Percentiles rank a stretch among this genome's conserved stretches.
Conservation (phyloP, 2,113 vertebrate genomes). For the Hemiprocne comata region DNA sequence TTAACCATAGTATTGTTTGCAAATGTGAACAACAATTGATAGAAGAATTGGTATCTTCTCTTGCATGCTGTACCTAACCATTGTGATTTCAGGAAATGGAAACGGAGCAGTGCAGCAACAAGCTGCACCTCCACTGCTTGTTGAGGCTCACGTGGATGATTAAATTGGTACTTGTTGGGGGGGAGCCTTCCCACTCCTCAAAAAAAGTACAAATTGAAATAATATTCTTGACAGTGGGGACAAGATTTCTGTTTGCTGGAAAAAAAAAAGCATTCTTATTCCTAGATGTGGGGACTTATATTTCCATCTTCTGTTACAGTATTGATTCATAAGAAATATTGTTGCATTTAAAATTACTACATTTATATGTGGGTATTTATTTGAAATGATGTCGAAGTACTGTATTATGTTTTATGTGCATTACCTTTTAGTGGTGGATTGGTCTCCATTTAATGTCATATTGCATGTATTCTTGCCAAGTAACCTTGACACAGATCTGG, state of each 20-base stretch:
- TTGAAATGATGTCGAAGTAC: constrained; percentile 93
- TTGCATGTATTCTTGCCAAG: constrained; percentile 95
- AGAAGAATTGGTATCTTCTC: constrained; percentile 74
- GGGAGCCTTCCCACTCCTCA: constrained; percentile 49
- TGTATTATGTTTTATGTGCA: constrained; percentile 96
- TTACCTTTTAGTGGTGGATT: constrained; percentile 91
- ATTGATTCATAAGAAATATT: constrained; percentile 92
- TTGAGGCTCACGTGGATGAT: constrained; percentile 74
- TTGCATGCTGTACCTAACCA: constrained; percentile 84
- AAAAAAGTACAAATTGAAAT: constrained; percentile 84
- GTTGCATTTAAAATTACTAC: constrained; percentile 92
- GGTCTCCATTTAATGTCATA: constrained; percentile 89
- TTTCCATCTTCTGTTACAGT: constrained; percentile 94
- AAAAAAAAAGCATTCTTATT: constrained; percentile 86
- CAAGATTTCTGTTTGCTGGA: constrained; percentile 99
- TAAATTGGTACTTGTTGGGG: constrained; percentile 69
- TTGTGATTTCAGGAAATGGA: constrained; percentile 98
- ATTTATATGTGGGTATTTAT: constrained; percentile 98
- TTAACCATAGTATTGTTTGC: constrained; percentile 86
- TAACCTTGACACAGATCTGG: constrained; percentile 90
- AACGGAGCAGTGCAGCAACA: constrained; percentile 82
- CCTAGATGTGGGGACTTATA: constrained; percentile 89
- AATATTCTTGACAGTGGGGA: constrained; percentile 18
- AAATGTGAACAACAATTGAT: constrained; percentile 73
- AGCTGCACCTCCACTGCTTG: constrained; percentile 75